Evolutionary conservation across 2,113 vertebrate species (phyloP).

Genomic region (Thomomys bottae): DNA sequence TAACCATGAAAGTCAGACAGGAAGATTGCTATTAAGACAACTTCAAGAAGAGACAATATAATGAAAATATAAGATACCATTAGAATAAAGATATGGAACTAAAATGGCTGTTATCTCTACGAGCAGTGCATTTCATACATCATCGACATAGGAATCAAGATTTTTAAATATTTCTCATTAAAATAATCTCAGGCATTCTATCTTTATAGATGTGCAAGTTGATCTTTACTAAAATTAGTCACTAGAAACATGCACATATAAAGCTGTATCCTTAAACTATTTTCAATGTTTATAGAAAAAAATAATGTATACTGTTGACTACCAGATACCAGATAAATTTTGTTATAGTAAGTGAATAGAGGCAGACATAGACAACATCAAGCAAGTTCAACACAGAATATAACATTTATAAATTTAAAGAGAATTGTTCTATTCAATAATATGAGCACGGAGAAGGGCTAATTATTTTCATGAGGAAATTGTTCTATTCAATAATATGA

Average conservation of each 20-base stretch:
- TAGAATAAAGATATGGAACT: neutral
- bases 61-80: neutral
- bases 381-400: too few relatives aligned
- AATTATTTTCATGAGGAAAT: neutral
- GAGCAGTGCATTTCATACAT: constrained; percentile 30
- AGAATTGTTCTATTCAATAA: neutral
- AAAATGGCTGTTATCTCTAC: neutral
- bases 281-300: too few relatives aligned
- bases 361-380: too few relatives aligned
- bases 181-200: neutral
- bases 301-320: too few relatives aligned
- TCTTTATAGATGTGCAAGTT: neutral
- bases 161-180: neutral
- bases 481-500: too few relatives aligned
- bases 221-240: neutral
- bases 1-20: neutral
- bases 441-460: neutral
- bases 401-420: too few relatives aligned
- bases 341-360: too few relatives aligned
- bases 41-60: neutral
- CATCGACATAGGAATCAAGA: neutral
- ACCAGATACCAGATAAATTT: too few relatives aligned
- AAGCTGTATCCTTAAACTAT: too few relatives aligned
- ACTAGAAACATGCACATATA: too few relatives aligned
- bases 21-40: neutral